Conservation (phyloP, 1,140 invertebrate species). For the Pseudoatta argentina region DNA sequence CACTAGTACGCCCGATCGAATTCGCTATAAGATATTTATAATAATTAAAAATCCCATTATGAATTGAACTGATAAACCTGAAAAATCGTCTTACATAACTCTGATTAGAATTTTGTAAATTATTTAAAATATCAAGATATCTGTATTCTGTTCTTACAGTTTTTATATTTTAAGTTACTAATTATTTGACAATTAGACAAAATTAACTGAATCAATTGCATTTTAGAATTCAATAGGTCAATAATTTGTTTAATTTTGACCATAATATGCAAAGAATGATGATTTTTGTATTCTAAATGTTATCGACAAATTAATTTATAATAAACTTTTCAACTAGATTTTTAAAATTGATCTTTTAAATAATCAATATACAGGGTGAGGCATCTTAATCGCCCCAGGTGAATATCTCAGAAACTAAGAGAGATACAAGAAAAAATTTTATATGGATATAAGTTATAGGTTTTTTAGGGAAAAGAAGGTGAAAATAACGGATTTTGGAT, state of each 20-base stretch:
- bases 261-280: not conserved
- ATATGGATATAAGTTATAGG: too few relatives aligned
- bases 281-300: not conserved
- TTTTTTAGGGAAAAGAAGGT: too few relatives aligned
- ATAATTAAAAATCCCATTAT: not conserved
- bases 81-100: not conserved
- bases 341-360: not conserved
- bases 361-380: not conserved
- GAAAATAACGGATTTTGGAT: too few relatives aligned
- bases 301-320: not conserved
- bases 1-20: too few relatives aligned
- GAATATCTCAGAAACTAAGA: too few relatives aligned
- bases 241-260: not conserved
- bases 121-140: not conserved
- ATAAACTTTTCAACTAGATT: not conserved
- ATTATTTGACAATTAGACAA: not conserved
- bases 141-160: not conserved
- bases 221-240: not conserved
- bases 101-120: not conserved
- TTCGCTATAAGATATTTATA: not conserved
- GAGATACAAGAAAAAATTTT: too few relatives aligned
- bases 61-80: not conserved
- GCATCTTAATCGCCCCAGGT: too few relatives aligned
- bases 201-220: not conserved
- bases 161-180: conserved; percentile 11